Evolutionary conservation across 1,140 invertebrate genomes (phyloP), one percentile per base, ranked within the genome.

Genomic region (Paralvinella palmiformis): DNA sequence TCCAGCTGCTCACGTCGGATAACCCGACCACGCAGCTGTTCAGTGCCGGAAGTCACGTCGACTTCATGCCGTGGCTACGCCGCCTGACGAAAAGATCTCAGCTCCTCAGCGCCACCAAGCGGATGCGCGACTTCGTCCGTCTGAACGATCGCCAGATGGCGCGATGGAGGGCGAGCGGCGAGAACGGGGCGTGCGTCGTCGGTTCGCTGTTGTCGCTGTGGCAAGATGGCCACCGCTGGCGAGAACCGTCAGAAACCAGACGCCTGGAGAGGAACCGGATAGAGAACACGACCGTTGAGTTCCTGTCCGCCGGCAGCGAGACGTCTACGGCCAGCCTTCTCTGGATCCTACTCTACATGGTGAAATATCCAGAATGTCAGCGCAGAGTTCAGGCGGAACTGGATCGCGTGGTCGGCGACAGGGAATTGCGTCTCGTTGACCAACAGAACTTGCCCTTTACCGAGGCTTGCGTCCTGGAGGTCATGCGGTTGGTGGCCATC

Each of bases 301-400:
- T 81, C 17, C 71, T 76, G 27, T 64, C 68, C 15, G 77, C 72
- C 3, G 77, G 78, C n/a, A 73, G 68, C 6, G 79, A 79, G 29
- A 82, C 80, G 1, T 75, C 75, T 2, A 41, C 71, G 0, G 74
- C 75, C 1, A 74, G 79, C 2, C 56, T 81, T 3, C 65, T 61
- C 10, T 82, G 81, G 80, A 59, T 68, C 1, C 31, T 79, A 27
- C 59, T 80, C 5, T 70, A 70, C n/a, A 65, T 79, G 56, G 70
- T 72, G 1, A 61, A 62, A 15, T 68, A 75, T 86, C 78, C 74
- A 6, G 67, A 78, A 7, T 68, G 78, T 2, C 79, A 81, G 45
- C 45, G 62, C 24, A 68, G 68, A 59, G 52, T 79, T 0, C 68
- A 71, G 6, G 48, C 69, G 20, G 80, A 82, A 66, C 73, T 82